Evolutionary conservation across 2,113 vertebrate genomes (phyloP).

Genomic region (Micronycteris hirsuta): DNA sequence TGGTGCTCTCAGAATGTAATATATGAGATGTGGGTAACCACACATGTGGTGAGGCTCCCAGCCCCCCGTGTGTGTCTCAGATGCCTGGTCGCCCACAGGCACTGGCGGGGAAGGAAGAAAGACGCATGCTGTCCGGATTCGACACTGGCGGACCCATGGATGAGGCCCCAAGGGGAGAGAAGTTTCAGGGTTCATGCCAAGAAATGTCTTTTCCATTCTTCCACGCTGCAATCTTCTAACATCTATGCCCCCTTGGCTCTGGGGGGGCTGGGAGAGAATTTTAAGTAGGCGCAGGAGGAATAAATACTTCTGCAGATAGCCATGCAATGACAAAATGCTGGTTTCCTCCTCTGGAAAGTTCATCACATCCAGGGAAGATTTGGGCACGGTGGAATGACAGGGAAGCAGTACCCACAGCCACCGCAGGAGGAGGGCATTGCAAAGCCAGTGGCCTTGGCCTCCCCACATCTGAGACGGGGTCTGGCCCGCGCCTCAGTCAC

Average conservation of each 20-base stretch:
- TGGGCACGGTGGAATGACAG: neutral
- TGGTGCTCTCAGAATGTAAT: conserved; percentile 27
- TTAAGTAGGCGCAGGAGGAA: neutral
- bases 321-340: neutral
- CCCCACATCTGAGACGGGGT: neutral
- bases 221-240: neutral
- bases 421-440: neutral
- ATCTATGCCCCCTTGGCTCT: neutral
- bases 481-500: neutral
- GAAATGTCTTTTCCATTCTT: neutral
- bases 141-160: neutral
- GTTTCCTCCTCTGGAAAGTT: neutral
- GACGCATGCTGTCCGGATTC: neutral
- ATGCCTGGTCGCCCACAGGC: conserved; percentile 37
- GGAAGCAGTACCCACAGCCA: neutral
- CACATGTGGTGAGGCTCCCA: neutral
- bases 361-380: neutral
- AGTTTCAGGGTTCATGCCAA: neutral
- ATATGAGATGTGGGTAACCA: conserved; percentile 49
- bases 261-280: neutral
- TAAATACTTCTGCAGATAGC: neutral
- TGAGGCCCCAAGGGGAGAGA: neutral
- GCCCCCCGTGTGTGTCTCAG: neutral
- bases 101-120: neutral
- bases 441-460: neutral